phyloP scores from a whole-genome alignment of 2,797 vertebrate genomes.

The Myotis myotis region DNA sequence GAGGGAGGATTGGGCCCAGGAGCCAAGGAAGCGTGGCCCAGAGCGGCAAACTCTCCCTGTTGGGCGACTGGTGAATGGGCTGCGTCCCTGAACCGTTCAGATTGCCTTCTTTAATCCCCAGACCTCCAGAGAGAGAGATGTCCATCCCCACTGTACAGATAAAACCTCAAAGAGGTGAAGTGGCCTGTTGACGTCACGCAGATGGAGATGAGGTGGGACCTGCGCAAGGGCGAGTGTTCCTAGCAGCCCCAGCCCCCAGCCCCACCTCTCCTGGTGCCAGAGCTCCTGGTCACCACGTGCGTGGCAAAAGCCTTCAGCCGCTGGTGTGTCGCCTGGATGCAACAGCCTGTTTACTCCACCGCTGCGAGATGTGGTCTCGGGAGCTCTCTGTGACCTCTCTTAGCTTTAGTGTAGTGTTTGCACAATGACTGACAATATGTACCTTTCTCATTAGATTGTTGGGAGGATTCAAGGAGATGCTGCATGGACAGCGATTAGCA shows the following conservation, averaged over 20 bases:
- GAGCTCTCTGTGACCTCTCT: background rate
- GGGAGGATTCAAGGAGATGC: background rate
- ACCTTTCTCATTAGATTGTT: background rate
- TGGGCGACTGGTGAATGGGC: background rate
- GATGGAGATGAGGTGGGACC: background rate
- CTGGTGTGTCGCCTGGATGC: background rate
- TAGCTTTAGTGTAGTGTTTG: background rate
- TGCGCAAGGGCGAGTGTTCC: background rate
- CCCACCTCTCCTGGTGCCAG: fast-evolving
- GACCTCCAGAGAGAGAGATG: background rate
- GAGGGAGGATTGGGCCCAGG: background rate
- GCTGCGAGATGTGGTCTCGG: background rate
- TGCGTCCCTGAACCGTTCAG: background rate
- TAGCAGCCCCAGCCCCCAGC: too few species aligned
- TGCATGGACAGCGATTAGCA: background rate
- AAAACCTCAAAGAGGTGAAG: background rate
- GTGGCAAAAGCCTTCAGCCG: background rate
- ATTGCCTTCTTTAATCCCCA: background rate
- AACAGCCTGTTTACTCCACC: background rate
- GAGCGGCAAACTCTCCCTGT: background rate
- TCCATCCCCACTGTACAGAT: background rate
- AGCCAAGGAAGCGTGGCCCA: background rate
- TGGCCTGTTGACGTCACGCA: background rate
- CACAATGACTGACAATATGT: background rate
- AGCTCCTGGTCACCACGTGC: background rate